Base-by-base conservation (phyloP, 64 coral and sea anemone species). In the Catalaphyllia jardinei region DNA sequence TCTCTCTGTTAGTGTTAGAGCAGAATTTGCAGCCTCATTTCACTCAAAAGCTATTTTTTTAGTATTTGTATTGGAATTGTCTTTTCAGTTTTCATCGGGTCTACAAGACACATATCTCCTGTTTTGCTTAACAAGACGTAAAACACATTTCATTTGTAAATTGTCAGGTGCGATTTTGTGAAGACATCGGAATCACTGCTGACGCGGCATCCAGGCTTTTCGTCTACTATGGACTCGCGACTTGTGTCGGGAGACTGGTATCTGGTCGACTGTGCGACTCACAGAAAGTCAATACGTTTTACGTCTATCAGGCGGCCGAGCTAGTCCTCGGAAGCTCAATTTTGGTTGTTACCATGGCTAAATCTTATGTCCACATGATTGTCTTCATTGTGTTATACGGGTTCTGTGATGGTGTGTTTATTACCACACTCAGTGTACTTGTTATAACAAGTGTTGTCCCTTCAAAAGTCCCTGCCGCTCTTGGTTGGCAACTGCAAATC, bases 81-180 rank as follows among this genome's bases (percentile, higher is more conserved):
- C 4, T 7, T 46, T 46, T 46, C 7, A 46, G 42, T 46, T 8
- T 46, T 46, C 5, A 4, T 5, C 42, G 42, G 42, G 42, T 46
- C 42, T 46, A 46, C 42, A 46, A 46, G 42, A 46, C 42, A 46
- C 5, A 46, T 8, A 5, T 46, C 42, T 46, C 42, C 42, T 46
- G 42, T 46, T 46, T 46, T 46, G 42, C 42, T 8, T 46, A 46
- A 46, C 42, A 46, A 46, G 42, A 46, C 42, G 42, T 46, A 46
- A 46, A 46, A 46, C 42, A 46, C 7, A 46, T 46, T 69, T 8
- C 4, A 22, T 69, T 7, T 25, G 65, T 69, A 11, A 22, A 69
- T 69, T 69, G 4, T n/a, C 25, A 79, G 76, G 76, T 79, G 49
- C 76, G 51, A 51, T 79, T 28, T 54, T 79, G 76, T 79, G 76